phyloP scores from a whole-genome alignment of 2,113 vertebrate genomes.

The Geococcyx californianus region DNA sequence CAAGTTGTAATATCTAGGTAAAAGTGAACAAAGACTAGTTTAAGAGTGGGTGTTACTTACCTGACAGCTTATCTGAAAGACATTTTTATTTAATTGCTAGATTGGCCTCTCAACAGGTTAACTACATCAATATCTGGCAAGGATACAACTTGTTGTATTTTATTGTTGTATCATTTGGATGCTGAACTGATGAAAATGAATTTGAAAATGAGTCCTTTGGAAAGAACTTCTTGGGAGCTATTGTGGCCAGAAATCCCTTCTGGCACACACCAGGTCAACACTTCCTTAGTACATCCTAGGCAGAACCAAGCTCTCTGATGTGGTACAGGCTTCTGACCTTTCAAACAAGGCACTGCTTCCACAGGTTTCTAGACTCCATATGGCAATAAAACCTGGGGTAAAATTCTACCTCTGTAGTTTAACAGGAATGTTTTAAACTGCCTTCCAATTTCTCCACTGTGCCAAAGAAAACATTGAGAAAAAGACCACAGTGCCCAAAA shows the following conservation, averaged over 20 bases:
- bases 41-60: neutral
- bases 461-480: neutral
- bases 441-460: neutral
- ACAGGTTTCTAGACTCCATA: conserved; percentile 10
- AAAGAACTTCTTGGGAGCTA: neutral
- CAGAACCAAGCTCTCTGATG: neutral
- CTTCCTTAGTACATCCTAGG: conserved; percentile 22
- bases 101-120: neutral
- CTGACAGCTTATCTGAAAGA: neutral
- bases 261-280: neutral
- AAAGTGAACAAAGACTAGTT: neutral
- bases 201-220: conserved; percentile 6
- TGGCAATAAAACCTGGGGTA: conserved; percentile 16
- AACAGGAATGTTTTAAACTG: neutral
- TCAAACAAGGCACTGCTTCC: neutral
- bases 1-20: neutral
- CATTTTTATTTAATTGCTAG: neutral
- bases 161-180: conserved; percentile 1
- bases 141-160: neutral
- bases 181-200: neutral
- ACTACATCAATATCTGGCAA: neutral
- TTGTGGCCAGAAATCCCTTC: neutral
- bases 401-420: neutral
- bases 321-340: conserved; percentile 15
- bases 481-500: neutral